Percentiles rank a stretch among this genome's conserved stretches.
Conservation (phyloP, 2,888 invertebrate genomes). For the Chymomyza fuscimana region DNA sequence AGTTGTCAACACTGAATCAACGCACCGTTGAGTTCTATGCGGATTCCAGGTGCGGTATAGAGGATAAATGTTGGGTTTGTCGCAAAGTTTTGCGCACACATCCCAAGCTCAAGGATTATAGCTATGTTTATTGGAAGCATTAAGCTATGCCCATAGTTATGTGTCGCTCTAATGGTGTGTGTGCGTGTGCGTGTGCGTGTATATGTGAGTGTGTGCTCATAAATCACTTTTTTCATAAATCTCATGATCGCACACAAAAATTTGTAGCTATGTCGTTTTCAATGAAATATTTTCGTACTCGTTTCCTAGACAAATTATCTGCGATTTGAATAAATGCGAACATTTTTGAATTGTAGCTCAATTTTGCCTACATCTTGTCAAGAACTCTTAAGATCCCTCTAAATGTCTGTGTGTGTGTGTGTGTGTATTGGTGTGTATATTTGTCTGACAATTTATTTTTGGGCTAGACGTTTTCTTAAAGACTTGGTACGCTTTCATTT, state of each 20-base stretch:
- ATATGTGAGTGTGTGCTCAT: neutral
- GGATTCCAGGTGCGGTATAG: slow-evolving; percentile 79
- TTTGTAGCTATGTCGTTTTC: neutral
- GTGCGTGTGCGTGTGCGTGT: slow-evolving; percentile 3
- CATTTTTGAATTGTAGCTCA: slow-evolving; percentile 17
- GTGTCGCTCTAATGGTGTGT: neutral
- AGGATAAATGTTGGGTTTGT: slow-evolving; percentile 78
- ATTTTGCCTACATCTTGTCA: slow-evolving; percentile 36
- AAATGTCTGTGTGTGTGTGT: slow-evolving; percentile 15
- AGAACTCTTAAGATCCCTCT: slow-evolving; percentile 36
- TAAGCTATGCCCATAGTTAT: slow-evolving; percentile 19
- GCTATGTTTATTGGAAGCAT: slow-evolving; percentile 70
- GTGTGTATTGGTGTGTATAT: slow-evolving; percentile 28
- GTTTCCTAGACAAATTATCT: slow-evolving; percentile 6
- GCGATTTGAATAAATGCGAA: slow-evolving; percentile 11
- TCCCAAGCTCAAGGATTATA: slow-evolving; percentile 77
- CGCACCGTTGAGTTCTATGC: slow-evolving; percentile 78
- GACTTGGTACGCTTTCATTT: neutral
- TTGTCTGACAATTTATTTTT: slow-evolving; percentile 42
- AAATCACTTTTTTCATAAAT: neutral
- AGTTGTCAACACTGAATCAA: slow-evolving; percentile 77
- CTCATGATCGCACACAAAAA: neutral
- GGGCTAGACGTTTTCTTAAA: slow-evolving; percentile 12
- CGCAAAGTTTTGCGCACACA: slow-evolving; percentile 78
- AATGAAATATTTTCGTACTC: neutral